Percentiles rank a stretch among this genome's conserved stretches.
These are phyloP conservation scores for Microcebus tavaratra DNA, from an alignment of 2,113 vertebrate genomes.

Conservation along the genomic window DNA sequence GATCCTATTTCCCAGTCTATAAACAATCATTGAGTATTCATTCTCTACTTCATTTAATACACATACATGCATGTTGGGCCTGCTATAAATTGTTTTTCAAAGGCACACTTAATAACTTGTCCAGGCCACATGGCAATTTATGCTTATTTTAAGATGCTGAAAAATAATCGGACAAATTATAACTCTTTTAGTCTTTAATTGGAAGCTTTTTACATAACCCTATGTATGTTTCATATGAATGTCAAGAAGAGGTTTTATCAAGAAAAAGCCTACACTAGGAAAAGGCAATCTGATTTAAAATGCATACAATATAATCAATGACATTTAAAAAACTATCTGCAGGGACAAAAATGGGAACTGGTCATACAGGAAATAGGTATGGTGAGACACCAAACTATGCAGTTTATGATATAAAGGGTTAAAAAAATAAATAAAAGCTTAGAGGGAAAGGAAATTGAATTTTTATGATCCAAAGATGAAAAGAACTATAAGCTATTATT, in stretches of 20 bases:
- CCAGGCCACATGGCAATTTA: neutral
- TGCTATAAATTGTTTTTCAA: neutral
- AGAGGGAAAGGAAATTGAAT: slow-evolving; percentile 58
- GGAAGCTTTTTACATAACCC: neutral
- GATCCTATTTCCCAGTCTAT: neutral
- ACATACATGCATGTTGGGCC: neutral
- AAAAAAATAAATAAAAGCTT: slow-evolving; percentile 63
- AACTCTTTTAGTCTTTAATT: slow-evolving; percentile 30
- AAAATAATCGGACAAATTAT: slow-evolving; percentile 42
- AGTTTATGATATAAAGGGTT: slow-evolving; percentile 29
- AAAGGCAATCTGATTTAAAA: slow-evolving; percentile 19
- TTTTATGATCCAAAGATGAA: slow-evolving; percentile 58
- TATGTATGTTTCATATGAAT: slow-evolving; percentile 1
- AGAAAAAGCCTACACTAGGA: neutral
- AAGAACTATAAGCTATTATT: slow-evolving; percentile 58
- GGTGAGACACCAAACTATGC: neutral
- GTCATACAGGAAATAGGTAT: neutral
- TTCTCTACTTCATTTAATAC: neutral
- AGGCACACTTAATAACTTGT: neutral
- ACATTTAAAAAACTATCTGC: neutral
- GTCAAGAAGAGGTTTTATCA: neutral
- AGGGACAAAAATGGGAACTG: neutral
- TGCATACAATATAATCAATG: neutral
- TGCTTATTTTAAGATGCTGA: slow-evolving; percentile 33
- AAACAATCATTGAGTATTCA: neutral